phyloP scores from a whole-genome alignment of 2,888 invertebrate species.

The Acrobasis suavella region DNA sequence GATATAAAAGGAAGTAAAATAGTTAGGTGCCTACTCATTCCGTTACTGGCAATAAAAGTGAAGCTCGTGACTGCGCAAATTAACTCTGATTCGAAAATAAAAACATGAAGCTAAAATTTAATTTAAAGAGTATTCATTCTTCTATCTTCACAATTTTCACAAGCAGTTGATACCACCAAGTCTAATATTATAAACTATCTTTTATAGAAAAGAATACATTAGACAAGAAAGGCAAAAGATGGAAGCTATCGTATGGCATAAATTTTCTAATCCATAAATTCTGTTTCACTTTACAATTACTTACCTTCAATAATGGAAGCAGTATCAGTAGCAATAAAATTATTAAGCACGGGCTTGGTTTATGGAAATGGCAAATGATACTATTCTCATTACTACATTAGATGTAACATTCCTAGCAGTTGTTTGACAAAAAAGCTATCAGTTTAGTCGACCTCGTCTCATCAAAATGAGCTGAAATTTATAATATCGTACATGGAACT shows the following conservation, averaged over 20 bases:
- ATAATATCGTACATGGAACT: too few species aligned
- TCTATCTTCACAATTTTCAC: too few species aligned
- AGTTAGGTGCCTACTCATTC: not conserved
- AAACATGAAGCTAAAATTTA: not conserved
- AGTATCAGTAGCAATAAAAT: not conserved
- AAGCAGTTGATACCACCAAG: not conserved
- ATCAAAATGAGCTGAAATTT: too few species aligned
- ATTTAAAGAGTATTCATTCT: not conserved
- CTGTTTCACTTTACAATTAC: not conserved
- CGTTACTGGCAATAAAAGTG: not conserved
- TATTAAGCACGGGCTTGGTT: too few species aligned
- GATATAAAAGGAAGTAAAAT: not conserved
- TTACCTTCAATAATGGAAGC: not conserved
- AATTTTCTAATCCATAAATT: constrained; percentile 8
- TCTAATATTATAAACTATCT: too few species aligned
- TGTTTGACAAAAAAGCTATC: too few species aligned
- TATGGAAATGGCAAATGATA: too few species aligned
- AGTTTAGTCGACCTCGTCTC: too few species aligned
- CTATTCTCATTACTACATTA: too few species aligned
- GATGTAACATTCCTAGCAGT: too few species aligned
- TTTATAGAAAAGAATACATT: constrained; percentile 7
- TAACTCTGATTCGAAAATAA: not conserved
- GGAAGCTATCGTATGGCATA: not conserved
- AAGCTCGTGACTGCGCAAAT: not conserved
- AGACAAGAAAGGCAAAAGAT: constrained; percentile 1